Percentiles rank a stretch among this genome's conserved stretches.
Evolutionary conservation across 2,113 vertebrate genomes (phyloP).

Genomic region (Cathartes aura): DNA sequence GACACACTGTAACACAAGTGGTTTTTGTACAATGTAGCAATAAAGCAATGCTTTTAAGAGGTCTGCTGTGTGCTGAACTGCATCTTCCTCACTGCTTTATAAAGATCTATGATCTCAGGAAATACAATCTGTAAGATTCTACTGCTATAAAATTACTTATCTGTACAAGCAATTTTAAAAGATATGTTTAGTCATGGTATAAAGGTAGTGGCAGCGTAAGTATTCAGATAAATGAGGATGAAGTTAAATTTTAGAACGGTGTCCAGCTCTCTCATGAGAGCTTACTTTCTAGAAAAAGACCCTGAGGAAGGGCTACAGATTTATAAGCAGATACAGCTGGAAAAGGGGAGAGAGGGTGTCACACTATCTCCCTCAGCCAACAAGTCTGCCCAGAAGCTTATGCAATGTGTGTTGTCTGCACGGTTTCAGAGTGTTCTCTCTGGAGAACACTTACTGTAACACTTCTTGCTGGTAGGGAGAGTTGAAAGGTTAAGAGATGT

Average conservation of each 20-base stretch:
- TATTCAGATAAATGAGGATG: not conserved
- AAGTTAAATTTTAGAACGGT: not conserved
- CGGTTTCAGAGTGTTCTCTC: not conserved
- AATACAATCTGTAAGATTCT: not conserved
- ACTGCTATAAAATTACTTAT: not conserved
- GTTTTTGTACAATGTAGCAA: not conserved
- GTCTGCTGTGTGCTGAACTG: not conserved
- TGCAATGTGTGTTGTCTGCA: not conserved
- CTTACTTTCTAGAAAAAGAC: not conserved
- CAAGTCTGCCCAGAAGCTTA: not conserved
- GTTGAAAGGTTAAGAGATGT: not conserved
- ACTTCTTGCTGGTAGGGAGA: not conserved
- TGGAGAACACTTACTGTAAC: not conserved
- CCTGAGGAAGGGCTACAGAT: not conserved
- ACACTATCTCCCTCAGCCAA: accelerated
- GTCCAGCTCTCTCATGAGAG: not conserved
- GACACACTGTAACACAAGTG: not conserved
- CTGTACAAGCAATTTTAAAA: not conserved
- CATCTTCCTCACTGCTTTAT: not conserved
- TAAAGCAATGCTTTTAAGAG: not conserved
- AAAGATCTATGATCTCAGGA: not conserved
- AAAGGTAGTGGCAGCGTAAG: not conserved
- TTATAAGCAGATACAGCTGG: not conserved
- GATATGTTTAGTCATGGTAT: not conserved
- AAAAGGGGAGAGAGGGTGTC: not conserved